Evolutionary conservation across 2,113 vertebrate genomes (phyloP).

Genomic region (human (Homo sapiens)): DNA sequence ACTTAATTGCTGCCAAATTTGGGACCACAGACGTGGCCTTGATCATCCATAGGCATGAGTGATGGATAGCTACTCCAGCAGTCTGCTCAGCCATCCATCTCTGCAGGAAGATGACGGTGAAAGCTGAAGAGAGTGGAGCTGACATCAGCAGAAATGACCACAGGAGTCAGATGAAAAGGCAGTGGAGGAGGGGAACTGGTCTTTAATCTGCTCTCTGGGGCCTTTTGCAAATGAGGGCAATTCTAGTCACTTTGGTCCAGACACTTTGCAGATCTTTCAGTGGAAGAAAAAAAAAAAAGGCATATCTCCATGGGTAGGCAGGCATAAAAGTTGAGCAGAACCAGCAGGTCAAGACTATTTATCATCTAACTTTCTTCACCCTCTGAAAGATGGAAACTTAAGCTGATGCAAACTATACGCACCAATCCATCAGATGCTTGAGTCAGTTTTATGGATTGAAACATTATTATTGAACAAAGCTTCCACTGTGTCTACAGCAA

Average conservation of each 20-base stretch:
- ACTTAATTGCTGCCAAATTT: constrained; percentile 76
- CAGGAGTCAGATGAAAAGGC: constrained; percentile 59
- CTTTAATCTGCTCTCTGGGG: constrained; percentile 65
- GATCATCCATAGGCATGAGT: constrained; percentile 72
- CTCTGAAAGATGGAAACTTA: constrained; percentile 55
- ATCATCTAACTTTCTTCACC: constrained; percentile 35
- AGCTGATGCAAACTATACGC: background rate
- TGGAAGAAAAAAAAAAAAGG: background rate
- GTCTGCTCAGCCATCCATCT: constrained; percentile 76
- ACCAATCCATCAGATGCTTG: constrained; percentile 3
- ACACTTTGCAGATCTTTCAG: constrained; percentile 44
- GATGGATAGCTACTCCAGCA: constrained; percentile 79
- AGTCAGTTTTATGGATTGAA: constrained; percentile 63
- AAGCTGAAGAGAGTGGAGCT: constrained; percentile 67
- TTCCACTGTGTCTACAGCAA: background rate
- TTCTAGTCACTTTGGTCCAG: constrained; percentile 51
- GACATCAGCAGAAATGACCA: constrained; percentile 79
- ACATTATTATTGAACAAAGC: constrained; percentile 54
- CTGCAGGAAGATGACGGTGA: constrained; percentile 77
- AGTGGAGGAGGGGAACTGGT: background rate
- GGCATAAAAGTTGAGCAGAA: background rate
- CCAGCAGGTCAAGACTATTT: background rate
- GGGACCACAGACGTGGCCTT: constrained; percentile 69
- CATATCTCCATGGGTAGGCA: background rate
- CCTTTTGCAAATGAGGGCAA: constrained; percentile 63